phyloP scores from a whole-genome alignment of 1,140 invertebrate species.

The Paramacrobiotus metropolitanus region DNA sequence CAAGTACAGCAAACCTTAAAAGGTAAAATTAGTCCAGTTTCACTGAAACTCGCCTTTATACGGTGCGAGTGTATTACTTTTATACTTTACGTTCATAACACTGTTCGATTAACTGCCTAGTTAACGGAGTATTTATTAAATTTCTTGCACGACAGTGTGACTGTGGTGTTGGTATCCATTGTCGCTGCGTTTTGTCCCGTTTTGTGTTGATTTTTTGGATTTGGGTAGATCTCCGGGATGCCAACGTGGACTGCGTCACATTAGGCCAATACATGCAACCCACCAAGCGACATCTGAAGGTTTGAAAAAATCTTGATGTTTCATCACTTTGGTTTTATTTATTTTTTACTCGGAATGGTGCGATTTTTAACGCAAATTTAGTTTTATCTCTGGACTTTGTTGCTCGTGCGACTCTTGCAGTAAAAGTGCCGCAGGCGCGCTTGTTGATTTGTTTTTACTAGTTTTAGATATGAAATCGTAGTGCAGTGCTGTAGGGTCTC shows the following conservation, averaged over 20 bases:
- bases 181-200: too few relatives aligned
- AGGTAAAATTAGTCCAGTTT: constrained; percentile 27
- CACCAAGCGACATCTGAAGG: constrained; percentile 81
- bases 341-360: not conserved
- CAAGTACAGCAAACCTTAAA: constrained; percentile 63
- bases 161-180: too few relatives aligned
- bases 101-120: not conserved
- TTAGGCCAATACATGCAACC: constrained; percentile 99
- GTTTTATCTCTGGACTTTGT: too few relatives aligned
- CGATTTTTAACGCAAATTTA: too few relatives aligned
- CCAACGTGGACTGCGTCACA: constrained; percentile 77
- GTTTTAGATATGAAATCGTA: too few relatives aligned
- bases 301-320: constrained; percentile 12
- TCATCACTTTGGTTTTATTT: not conserved
- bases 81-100: not conserved
- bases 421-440: too few relatives aligned
- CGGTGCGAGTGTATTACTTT: too few relatives aligned
- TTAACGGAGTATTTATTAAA: constrained; percentile 9
- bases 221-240: constrained; percentile 39
- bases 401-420: too few relatives aligned
- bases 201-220: constrained; percentile 10
- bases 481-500: too few relatives aligned
- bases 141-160: too few relatives aligned
- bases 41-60: too few relatives aligned
- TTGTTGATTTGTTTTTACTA: too few relatives aligned